Evolutionary conservation across 2,113 vertebrate genomes (phyloP), one percentile per base, ranked within the genome.

Genomic region (Piprites chloris): DNA sequence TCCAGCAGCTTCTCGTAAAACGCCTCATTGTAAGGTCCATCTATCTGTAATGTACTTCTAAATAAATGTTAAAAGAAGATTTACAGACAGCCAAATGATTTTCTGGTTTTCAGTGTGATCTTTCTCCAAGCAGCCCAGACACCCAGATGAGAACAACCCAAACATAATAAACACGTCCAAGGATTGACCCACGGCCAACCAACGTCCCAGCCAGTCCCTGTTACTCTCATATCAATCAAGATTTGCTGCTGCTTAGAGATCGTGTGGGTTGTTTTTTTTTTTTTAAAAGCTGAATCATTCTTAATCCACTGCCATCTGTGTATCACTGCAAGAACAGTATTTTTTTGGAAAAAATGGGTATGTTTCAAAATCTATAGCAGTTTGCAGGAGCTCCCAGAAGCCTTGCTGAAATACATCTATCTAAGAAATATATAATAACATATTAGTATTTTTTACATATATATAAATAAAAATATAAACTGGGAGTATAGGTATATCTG

Each of bases 1-100:
- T 98, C 99, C 58, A 99, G 98, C 85, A 99, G 96, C 90, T 98
- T 99, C 97, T 99, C 98, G 46, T 99, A 98, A 94, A 99, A 99
- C 0, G 94, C 97, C 89, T 99, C 98, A 33, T 99, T 98, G 80
- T 99, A 99, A 77, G 99, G 99, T 11, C 99, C 99, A 58, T 99
- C 99, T 33, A 99, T 97, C 96, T 99, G 99, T 9, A 99, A 97
- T 1, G 97, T 97, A 67, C 98, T 98, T 93, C 99, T 99, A 96
- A 80, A 96, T 32, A 87, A 55, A 96, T 77, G 7, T 46, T 58
- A 90, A 79, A 86, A 88, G 50, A 71, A 87, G 79, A 89, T 91
- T 96, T 85, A 97, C 56, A 91, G 46, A 39, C 39, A 93, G 89
- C 32, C 85, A 84, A 32, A 39, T 14, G 8, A 91, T 41, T 74